Conservation (phyloP, 2,888 invertebrate genomes). For the Drosophila melanosoma region DNA sequence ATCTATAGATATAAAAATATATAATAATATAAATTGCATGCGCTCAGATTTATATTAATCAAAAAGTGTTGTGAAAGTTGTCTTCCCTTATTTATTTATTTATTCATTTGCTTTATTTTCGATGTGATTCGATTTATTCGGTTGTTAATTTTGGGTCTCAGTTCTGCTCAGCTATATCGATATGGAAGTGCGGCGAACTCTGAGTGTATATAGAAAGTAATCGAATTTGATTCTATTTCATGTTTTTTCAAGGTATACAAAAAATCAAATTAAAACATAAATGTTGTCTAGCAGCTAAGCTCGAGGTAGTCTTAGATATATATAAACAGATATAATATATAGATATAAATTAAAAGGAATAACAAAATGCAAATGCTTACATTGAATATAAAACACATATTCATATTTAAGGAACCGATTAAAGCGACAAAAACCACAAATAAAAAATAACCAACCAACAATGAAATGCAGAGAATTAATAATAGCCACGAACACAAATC, state of each 20-base stretch:
- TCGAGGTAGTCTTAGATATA: slow-evolving; percentile 37
- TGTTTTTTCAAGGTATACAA: slow-evolving; percentile 30
- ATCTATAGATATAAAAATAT: slow-evolving; percentile 18
- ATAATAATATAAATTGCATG: slow-evolving; percentile 47
- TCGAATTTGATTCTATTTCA: slow-evolving; percentile 20
- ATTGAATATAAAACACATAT: slow-evolving; percentile 67
- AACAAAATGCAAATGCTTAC: slow-evolving; percentile 38
- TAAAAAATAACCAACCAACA: slow-evolving; percentile 33
- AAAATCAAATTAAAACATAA: slow-evolving; percentile 30
- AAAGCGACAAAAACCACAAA: slow-evolving; percentile 21
- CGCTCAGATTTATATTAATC: slow-evolving; percentile 66
- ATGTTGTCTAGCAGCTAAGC: slow-evolving; percentile 57
- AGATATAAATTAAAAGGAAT: slow-evolving; percentile 4
- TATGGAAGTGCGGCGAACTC: slow-evolving; percentile 9
- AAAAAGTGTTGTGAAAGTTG: slow-evolving; percentile 81
- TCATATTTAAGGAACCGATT: slow-evolving; percentile 58
- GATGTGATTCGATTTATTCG: slow-evolving; percentile 1
- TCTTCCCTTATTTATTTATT: slow-evolving; percentile 73
- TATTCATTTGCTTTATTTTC: slow-evolving; percentile 34
- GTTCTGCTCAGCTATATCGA: slow-evolving; percentile 32
- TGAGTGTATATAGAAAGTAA: slow-evolving; percentile 59
- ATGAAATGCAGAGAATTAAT: slow-evolving; percentile 18
- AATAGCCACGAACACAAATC: slow-evolving; percentile 23
- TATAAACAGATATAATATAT: slow-evolving; percentile 30
- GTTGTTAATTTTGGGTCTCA: slow-evolving; percentile 27